phyloP scores from a whole-genome alignment of 2,888 invertebrate genomes.

The Athripsodes cinereus region DNA sequence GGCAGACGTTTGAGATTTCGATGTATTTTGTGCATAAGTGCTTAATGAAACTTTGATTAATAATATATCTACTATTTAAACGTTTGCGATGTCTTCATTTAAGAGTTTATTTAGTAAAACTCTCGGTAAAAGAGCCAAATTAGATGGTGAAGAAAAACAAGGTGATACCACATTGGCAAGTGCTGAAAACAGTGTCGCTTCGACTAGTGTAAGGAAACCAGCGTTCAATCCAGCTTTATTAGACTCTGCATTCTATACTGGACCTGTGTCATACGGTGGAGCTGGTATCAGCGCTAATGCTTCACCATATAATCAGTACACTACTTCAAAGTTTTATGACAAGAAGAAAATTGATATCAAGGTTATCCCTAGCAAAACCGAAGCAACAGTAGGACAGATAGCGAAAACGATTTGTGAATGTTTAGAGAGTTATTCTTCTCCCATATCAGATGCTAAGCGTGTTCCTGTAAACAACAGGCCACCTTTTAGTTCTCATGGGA shows the following conservation, averaged over 20 bases:
- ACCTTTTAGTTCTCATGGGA: constrained; percentile 30
- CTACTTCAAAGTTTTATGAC: constrained; percentile 18
- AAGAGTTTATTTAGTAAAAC: constrained; percentile 17
- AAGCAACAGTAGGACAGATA: constrained; percentile 50
- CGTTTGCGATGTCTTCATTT: constrained; percentile 15
- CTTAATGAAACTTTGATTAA: neutral
- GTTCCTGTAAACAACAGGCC: constrained; percentile 45
- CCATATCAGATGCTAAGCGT: constrained; percentile 57
- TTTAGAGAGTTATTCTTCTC: constrained; percentile 60
- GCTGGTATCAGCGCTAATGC: constrained; percentile 37
- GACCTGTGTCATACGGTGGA: constrained; percentile 55
- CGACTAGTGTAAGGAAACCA: constrained; percentile 16
- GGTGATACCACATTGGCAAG: constrained; percentile 11
- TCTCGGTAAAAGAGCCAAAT: constrained; percentile 13
- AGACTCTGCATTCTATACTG: constrained; percentile 53
- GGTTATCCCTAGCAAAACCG: constrained; percentile 16
- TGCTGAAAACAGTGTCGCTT: constrained; percentile 13
- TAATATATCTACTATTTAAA: constrained; percentile 1
- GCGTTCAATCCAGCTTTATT: constrained; percentile 25
- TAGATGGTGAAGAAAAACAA: constrained; percentile 20
- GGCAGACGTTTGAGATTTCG: constrained; percentile 22
- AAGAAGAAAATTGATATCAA: constrained; percentile 15
- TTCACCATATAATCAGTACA: constrained; percentile 14
- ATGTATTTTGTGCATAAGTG: constrained; percentile 14
- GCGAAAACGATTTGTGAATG: constrained; percentile 60